Conservation (phyloP, 2,888 invertebrate genomes). For the Eristalis intricaria region DNA sequence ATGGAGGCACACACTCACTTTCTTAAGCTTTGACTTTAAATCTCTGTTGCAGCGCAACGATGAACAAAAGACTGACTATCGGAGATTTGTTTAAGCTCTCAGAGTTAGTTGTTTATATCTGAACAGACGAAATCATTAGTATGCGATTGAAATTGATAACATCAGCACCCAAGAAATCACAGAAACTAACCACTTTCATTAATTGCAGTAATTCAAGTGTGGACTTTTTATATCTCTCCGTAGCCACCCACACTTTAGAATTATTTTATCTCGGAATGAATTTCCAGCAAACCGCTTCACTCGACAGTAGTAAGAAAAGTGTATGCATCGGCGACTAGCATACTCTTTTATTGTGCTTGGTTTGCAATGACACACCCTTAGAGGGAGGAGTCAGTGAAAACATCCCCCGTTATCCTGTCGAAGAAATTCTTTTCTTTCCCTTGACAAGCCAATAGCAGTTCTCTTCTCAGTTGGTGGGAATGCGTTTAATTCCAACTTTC, state of each 20-base stretch:
- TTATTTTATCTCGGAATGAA: conserved; percentile 6
- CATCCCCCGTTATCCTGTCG: conserved; percentile 4
- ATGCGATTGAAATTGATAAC: conserved; percentile 31
- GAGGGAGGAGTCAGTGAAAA: conserved; percentile 1
- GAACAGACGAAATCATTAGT: conserved; percentile 14
- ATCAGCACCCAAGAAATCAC: conserved; percentile 1
- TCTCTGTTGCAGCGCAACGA: not conserved
- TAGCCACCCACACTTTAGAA: not conserved
- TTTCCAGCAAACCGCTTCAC: not conserved
- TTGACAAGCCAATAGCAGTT: not conserved
- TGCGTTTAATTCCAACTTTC: not conserved
- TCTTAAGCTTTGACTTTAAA: not conserved
- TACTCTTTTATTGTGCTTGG: not conserved
- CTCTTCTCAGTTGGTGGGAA: not conserved
- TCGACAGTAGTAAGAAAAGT: not conserved
- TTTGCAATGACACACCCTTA: conserved; percentile 43
- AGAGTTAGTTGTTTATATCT: not conserved
- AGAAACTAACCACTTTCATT: conserved; percentile 13
- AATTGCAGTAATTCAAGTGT: conserved; percentile 19
- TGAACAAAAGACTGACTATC: not conserved
- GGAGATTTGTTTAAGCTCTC: not conserved
- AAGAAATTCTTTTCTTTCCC: not conserved
- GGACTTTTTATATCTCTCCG: not conserved
- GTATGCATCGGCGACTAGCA: not conserved
- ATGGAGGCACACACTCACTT: not conserved